Evolutionary conservation across 2,113 vertebrate genomes (phyloP).

Genomic region (Oxyruncus cristatus): DNA sequence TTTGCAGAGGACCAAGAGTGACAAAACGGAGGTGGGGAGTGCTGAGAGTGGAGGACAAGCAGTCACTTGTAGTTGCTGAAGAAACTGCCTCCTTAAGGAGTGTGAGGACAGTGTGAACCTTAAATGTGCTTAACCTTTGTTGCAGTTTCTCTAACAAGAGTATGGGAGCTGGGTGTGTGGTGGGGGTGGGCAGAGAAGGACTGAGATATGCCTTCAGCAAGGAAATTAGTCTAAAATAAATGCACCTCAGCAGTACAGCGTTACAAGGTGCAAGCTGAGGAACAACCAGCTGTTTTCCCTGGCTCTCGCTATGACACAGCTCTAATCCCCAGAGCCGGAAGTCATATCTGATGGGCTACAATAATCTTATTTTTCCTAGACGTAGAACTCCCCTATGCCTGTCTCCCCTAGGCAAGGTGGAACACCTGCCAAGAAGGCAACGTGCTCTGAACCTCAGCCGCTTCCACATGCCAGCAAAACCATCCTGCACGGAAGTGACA

Average conservation of each 20-base stretch:
- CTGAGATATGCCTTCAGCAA: neutral
- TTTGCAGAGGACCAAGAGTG: neutral
- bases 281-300: slow-evolving; percentile 7
- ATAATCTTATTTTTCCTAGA: neutral
- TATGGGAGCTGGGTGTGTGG: neutral
- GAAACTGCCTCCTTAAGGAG: neutral
- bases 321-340: neutral
- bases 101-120: neutral
- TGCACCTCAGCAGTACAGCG: neutral
- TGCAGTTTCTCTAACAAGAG: neutral
- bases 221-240: neutral
- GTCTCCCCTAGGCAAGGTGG: neutral
- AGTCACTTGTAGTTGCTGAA: neutral
- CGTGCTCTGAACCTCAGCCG: neutral
- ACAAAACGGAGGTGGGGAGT: neutral
- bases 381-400: neutral
- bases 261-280: neutral
- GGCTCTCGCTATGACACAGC: neutral
- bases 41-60: neutral
- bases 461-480: neutral
- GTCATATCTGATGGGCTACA: slow-evolving; percentile 28
- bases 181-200: neutral
- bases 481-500: neutral
- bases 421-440: slow-evolving; percentile 15
- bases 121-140: neutral